Conservation (phyloP, 2,797 vertebrate genomes). For the Gadopsis marmoratus region DNA sequence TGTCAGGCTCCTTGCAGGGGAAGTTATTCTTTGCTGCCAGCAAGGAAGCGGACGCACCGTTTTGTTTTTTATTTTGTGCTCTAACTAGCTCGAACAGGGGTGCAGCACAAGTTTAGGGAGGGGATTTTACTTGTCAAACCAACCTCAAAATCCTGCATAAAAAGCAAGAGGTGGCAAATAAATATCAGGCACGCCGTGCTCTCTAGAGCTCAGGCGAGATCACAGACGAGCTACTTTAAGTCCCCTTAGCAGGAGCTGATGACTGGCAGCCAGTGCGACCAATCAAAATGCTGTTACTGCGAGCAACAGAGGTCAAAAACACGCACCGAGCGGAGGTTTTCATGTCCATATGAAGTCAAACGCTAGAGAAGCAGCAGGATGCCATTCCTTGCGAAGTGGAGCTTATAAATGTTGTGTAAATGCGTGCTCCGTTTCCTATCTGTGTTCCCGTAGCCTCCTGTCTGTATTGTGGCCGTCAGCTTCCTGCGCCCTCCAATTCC, state of each 20-base stretch:
- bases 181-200: background rate
- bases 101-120: too few relatives aligned
- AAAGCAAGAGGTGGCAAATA: background rate
- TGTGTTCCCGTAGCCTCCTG: too few relatives aligned
- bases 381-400: background rate
- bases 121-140: background rate
- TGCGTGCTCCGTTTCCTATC: too few relatives aligned
- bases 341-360: too few relatives aligned
- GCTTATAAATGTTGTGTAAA: too few relatives aligned
- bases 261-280: background rate
- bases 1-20: conserved; percentile 30
- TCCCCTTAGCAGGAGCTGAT: too few relatives aligned
- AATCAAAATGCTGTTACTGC: background rate
- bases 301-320: background rate
- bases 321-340: background rate
- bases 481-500: too few relatives aligned
- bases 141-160: background rate
- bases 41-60: background rate
- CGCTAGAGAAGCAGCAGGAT: too few relatives aligned
- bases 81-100: background rate
- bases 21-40: conserved; percentile 5
- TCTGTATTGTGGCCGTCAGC: too few relatives aligned
- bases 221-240: background rate
- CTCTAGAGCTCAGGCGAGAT: background rate
- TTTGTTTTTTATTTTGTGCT: background rate